Evolutionary conservation across 2,113 vertebrate species (phyloP).

Genomic region (Nothocercus nigrocapillus): DNA sequence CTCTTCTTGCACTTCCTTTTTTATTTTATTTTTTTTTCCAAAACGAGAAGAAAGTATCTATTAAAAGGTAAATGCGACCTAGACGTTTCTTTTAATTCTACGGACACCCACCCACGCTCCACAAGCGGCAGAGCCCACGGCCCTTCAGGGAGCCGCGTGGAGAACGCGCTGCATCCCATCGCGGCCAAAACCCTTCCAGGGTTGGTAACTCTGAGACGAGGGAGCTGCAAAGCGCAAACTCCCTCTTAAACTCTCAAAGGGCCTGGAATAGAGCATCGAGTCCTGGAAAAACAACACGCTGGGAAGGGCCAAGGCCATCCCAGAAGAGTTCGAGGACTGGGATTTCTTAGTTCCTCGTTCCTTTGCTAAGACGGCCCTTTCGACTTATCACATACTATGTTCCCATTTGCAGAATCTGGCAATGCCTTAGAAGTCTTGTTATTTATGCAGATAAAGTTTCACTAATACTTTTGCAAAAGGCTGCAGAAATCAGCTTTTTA

Average conservation of each 20-base stretch:
- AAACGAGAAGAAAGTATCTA: accelerated
- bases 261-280: accelerated
- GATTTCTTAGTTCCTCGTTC: background rate
- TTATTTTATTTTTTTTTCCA: background rate
- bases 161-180: accelerated
- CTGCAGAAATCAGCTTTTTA: background rate
- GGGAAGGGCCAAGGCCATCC: background rate
- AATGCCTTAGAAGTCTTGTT: background rate
- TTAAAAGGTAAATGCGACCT: too few species aligned
- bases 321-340: background rate
- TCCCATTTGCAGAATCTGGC: background rate
- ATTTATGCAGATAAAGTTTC: accelerated
- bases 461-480: background rate
- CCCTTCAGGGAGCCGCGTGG: background rate
- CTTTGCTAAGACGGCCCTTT: background rate
- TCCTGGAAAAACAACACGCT: accelerated
- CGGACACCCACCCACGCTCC: too few species aligned
- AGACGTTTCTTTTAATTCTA: background rate
- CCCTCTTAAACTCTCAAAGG: accelerated
- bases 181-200: background rate
- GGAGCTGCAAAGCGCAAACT: background rate
- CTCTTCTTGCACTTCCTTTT: accelerated
- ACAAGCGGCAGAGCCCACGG: accelerated
- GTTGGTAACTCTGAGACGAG: accelerated
- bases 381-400: background rate